Base-by-base conservation (phyloP, 2,113 vertebrate genomes). In the Ictalurus punctatus region DNA sequence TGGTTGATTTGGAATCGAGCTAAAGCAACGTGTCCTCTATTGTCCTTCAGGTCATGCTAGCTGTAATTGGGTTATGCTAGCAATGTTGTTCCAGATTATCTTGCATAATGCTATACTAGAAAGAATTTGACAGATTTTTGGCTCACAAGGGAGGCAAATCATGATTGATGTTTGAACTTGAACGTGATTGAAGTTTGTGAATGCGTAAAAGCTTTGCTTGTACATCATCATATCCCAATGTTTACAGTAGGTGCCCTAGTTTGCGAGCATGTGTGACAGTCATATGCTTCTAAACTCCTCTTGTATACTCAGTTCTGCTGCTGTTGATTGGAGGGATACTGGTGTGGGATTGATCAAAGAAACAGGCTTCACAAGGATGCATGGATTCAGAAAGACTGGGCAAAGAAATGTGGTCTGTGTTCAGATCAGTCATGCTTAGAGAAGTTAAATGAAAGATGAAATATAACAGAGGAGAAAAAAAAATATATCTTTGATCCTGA, bases 21-120 rank as follows among this genome's bases (percentile, higher is more conserved):
- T 86, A 86, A 89, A 89, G n/a, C 88, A 90, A 84, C 74, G 69
- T 87, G 87, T 87, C 63, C 34, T 85, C 78, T 76, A 65, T 80
- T 74, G 65, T 76, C 80, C 61, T 54, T 83, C 56, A 67, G 80
- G 80, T 65, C 25, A 25, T 37, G 65, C 69, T 71, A 30, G 74
- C 59, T 25, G 44, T 34, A 61, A 80, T 78, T 40, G 44, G 19
- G 19, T 27, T 52, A 23, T 16, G 27, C 59, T 65, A 88, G 65
- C 79, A 52, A 27, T 8, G 23, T 16, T 87, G 37, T 54, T 54
- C 19, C 14, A 63, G 73, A 80, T 34, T 54, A 54, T 74, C 52
- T 83, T 74, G 56, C 79, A 37, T 16, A 82, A 82, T 58, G 6
- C 63, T 83, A 23, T 17, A 25, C 27, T 23, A 19, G 63, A 80